Base-by-base conservation (phyloP, 1,140 invertebrate species). In the Drosophila athabasca region DNA sequence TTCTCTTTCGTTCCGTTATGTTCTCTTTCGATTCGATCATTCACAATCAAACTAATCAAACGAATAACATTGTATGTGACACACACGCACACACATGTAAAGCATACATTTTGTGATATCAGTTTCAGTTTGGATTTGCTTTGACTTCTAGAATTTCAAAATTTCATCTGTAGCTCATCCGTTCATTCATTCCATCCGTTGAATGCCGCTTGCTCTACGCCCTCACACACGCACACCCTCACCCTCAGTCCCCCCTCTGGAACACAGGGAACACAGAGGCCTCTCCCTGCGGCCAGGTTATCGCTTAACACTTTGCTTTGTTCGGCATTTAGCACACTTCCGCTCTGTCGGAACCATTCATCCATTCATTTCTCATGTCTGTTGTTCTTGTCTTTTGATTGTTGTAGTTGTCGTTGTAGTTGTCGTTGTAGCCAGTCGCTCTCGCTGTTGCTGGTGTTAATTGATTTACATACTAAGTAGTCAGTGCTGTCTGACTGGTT, bases 271-370 rank as follows among this genome's bases (percentile, higher is more conserved):
- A 1, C 17, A 19, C 0, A 19, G 17, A 19, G 17, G 17, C 17
- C 17, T 13, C 3, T 66, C 24, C 64, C 46, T 17, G 43, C 29
- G 69, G 31, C 68, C 51, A 50, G 52, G 46, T 62, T 76, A 69
- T 76, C 73, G 57, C 73, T 55, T 74, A 77, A 75, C 74, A 76
- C 77, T 69, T 62, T 57, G 62, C 71, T 57, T 81, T 76, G 73
- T 77, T 76, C 45, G 72, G 44, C 76, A 79, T 64, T 74, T 82
- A 76, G 68, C 76, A 58, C 74, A 49, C 82, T 85, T 85, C 81
- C 81, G 81, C 69, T 85, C 62, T 68, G 70, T 57, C 78, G 64
- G 64, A 67, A 52, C 62, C 51, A 59, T 76, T 76, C 54, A 82
- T 52, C 45, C 65, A 51, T 24, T 44, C 65, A 51, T 24, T 44